Base-by-base conservation (phyloP, 2,888 invertebrate species). In the Orchesella flavescens region DNA sequence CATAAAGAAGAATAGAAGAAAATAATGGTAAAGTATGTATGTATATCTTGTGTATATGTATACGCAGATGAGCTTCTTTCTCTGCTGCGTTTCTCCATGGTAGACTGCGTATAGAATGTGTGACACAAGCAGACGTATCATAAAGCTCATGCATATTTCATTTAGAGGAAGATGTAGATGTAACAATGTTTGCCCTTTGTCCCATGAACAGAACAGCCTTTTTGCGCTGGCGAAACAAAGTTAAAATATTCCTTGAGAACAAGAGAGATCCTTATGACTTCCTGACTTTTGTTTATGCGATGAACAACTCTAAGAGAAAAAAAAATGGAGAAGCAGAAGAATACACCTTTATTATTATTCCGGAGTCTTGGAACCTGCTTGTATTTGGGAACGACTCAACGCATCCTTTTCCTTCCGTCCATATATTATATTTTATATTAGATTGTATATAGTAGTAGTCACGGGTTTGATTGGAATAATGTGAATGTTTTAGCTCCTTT, bases 81-180 rank as follows among this genome's bases (percentile, higher is more conserved):
- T 34, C 34, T 34, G 34, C 3, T 34, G 34, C 34, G 34, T 34
- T 34, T 34, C 34, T 34, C 34, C 34, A 34, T 7, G 34, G 3
- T 34, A 34, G 3, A 34, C 34, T 34, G 34, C 34, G 34, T 34
- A 7, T 2, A 2, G 34, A 34, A 34, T 34, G 34, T 34, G 34
- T 34, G 34, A 34, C 34, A 34, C 34, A 34, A 34, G 34, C 34
- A 34, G 34, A 34, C 34, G 34, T 34, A 34, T 34, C 34, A 34
- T 12, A 59, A 59, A 19, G 13, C 63, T 63, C 63, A 63, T 63
- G 63, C 34, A 63, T 63, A 63, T 34, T 63, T 63, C 63, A 63
- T 63, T 34, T 34, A 34, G 63, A 63, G 34, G 17, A 15, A 63
- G 24, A 63, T 34, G 63, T 34, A 63, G 17, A 63, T 63, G 63